Evolutionary conservation across 2,888 invertebrate genomes (phyloP).

Genomic region (Agrotis puta): DNA sequence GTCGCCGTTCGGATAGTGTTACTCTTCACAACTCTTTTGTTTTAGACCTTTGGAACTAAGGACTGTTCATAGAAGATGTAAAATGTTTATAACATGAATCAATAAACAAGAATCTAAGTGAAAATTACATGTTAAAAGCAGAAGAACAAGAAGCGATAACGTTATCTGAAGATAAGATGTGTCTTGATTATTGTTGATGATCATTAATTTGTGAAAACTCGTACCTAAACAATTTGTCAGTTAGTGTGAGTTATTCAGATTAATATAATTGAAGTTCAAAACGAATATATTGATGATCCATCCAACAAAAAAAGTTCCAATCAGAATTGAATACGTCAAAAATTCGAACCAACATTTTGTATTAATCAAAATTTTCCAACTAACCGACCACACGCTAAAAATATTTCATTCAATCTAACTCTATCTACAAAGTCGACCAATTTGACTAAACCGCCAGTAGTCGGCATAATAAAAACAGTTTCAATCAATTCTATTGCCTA

Average conservation of each 20-base stretch:
- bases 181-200: background rate
- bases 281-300: conserved; percentile 2
- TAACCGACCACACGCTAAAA: conserved; percentile 39
- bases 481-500: conserved; percentile 80
- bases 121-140: too few relatives aligned
- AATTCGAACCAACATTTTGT: conserved; percentile 18
- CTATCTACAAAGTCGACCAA: conserved; percentile 57
- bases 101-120: too few relatives aligned
- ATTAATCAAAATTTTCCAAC: conserved; percentile 56
- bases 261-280: conserved; percentile 1
- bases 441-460: conserved; percentile 66
- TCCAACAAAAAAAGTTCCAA: conserved; percentile 20
- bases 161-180: too few relatives aligned
- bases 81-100: background rate
- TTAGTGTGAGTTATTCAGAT: too few relatives aligned
- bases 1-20: conserved; percentile 71
- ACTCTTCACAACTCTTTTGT: conserved; percentile 41
- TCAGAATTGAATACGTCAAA: conserved; percentile 37
- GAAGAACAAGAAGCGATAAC: too few relatives aligned
- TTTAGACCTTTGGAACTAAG: conserved; percentile 34
- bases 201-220: too few relatives aligned
- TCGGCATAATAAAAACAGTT: conserved; percentile 73
- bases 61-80: background rate
- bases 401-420: conserved; percentile 60
- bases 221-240: background rate